A percentile compares a stretch with the other conserved stretches of the same genome.
Conservation (phyloP, 2,888 invertebrate genomes). For the Cryptus viduatorius region DNA sequence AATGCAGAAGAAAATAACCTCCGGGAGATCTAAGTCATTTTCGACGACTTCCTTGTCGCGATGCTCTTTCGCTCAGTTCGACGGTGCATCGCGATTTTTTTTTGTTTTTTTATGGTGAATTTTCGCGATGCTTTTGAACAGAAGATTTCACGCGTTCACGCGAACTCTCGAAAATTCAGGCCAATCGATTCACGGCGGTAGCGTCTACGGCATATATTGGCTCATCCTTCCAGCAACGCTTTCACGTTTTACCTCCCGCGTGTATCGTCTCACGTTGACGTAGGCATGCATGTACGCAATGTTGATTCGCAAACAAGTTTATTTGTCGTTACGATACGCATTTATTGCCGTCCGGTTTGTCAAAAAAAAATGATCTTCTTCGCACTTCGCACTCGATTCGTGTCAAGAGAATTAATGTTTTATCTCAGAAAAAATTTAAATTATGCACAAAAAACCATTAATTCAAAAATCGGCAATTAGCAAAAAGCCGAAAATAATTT, state of each 20-base stretch:
- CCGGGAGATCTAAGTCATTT: slow-evolving; percentile 2
- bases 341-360: not conserved
- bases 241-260: slow-evolving; percentile 71
- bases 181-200: slow-evolving; percentile 32
- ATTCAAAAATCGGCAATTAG: too few species aligned
- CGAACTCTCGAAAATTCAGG: slow-evolving; percentile 42
- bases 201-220: slow-evolving; percentile 72
- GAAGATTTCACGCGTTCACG: not conserved
- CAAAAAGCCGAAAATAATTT: too few species aligned
- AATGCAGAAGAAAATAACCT: slow-evolving; percentile 5
- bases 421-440: too few species aligned
- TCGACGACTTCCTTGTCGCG: slow-evolving; percentile 17
- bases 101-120: not conserved
- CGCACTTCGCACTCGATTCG: too few species aligned
- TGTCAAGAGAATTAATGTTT: too few species aligned
- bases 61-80: not conserved
- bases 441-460: too few species aligned
- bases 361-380: not conserved
- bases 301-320: slow-evolving; percentile 7
- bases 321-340: not conserved
- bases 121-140: not conserved
- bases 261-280: slow-evolving; percentile 28
- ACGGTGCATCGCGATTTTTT: not conserved
- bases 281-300: slow-evolving; percentile 22
- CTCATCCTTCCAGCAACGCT: slow-evolving; percentile 68